A percentile compares a stretch with the other conserved stretches of the same genome.
phyloP scores from a whole-genome alignment of 2,797 vertebrate species.

The Gymnodraco acuticeps region DNA sequence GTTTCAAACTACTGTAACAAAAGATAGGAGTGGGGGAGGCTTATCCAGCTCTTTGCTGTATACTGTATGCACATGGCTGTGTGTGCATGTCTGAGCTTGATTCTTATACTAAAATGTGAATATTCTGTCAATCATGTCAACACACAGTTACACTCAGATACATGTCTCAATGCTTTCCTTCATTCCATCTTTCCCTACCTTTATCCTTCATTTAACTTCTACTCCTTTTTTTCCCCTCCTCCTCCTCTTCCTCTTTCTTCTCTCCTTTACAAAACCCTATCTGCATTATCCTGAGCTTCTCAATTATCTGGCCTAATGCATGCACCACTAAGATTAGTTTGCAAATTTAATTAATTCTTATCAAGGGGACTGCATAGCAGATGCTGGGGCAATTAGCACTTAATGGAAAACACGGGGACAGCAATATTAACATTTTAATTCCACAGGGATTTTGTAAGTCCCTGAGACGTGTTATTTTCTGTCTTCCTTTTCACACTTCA shows the following conservation, averaged over 20 bases:
- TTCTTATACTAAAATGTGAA: slow-evolving; percentile 57
- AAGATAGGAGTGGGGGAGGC: slow-evolving; percentile 29
- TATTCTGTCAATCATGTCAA: slow-evolving; percentile 64
- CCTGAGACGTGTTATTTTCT: slow-evolving; percentile 73
- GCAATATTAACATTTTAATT: slow-evolving; percentile 85
- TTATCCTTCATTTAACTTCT: slow-evolving; percentile 67
- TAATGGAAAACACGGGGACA: slow-evolving; percentile 86
- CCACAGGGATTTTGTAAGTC: slow-evolving; percentile 78
- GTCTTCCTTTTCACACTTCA: slow-evolving; percentile 74
- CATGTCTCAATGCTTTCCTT: slow-evolving; percentile 47
- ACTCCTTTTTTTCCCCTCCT: slow-evolving; percentile 24
- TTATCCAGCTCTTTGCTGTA: slow-evolving; percentile 25
- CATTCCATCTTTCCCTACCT: slow-evolving; percentile 65
- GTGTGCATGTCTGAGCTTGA: slow-evolving; percentile 17
- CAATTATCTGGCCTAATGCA: slow-evolving; percentile 83
- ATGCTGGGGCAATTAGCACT: slow-evolving; percentile 86
- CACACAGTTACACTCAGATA: slow-evolving; percentile 38
- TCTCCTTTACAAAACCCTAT: slow-evolving; percentile 66
- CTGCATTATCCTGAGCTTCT: slow-evolving; percentile 76
- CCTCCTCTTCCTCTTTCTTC: slow-evolving; percentile 36
- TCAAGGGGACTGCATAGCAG: slow-evolving; percentile 86
- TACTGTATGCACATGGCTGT: slow-evolving; percentile 24
- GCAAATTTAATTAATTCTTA: slow-evolving; percentile 90
- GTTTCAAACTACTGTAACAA: slow-evolving; percentile 57
- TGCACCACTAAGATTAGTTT: slow-evolving; percentile 85